Conservation (phyloP, 2,888 invertebrate genomes). For the Drosophila rellima region DNA sequence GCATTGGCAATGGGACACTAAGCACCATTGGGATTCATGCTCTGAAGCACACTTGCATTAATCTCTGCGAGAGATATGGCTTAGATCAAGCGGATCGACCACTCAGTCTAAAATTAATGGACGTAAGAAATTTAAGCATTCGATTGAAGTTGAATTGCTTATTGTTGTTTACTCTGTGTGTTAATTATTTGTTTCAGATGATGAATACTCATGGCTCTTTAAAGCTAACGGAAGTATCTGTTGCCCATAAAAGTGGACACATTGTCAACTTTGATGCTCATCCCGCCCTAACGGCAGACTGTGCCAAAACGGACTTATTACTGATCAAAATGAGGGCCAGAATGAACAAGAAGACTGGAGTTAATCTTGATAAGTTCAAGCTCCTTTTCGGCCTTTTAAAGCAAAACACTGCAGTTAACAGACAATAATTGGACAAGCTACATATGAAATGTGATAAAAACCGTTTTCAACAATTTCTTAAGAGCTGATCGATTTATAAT, state of each 20-base stretch:
- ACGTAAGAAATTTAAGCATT: conserved; percentile 4
- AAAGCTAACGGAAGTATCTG: conserved; percentile 10
- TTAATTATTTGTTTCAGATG: conserved; percentile 14
- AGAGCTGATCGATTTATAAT: background rate
- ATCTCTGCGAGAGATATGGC: conserved; percentile 24
- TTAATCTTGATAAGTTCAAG: conserved; percentile 5
- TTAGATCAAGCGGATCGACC: conserved; percentile 11
- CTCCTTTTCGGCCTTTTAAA: conserved; percentile 8
- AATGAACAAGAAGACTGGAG: background rate
- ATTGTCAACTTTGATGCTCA: conserved; percentile 22
- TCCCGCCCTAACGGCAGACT: conserved; percentile 11
- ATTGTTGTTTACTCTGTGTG: too few relatives aligned
- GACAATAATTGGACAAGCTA: background rate
- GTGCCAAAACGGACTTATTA: conserved; percentile 17
- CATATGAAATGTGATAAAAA: too few relatives aligned
- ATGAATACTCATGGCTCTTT: conserved; percentile 27
- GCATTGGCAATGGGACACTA: conserved; percentile 13
- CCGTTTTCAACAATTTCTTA: background rate
- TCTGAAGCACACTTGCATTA: conserved; percentile 36
- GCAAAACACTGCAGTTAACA: background rate
- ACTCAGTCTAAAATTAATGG: conserved; percentile 6
- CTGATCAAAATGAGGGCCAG: conserved; percentile 7
- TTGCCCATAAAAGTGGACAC: background rate
- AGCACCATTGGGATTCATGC: conserved; percentile 26
- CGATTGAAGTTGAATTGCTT: background rate